These are phyloP conservation scores for Adineta ricciae DNA, from an alignment of 2,888 invertebrate genomes.

Conservation along the genomic window DNA sequence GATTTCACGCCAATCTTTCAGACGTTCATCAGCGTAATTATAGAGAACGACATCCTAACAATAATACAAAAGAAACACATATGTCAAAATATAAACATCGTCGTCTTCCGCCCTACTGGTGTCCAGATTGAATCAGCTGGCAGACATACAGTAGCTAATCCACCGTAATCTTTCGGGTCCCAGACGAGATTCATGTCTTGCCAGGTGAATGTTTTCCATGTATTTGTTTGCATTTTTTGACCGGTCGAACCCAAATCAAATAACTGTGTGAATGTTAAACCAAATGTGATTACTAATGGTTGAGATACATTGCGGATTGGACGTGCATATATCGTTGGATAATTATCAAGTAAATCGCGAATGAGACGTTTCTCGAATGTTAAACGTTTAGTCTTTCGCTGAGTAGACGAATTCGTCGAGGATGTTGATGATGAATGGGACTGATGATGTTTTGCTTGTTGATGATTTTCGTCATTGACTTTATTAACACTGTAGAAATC, in stretches of 20 bases:
- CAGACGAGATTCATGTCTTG: slow-evolving; percentile 27
- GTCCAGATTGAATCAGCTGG: slow-evolving; percentile 25
- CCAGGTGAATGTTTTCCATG: slow-evolving; percentile 31
- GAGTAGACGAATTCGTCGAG: too few relatives aligned
- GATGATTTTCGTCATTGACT: not conserved
- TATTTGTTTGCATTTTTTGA: slow-evolving; percentile 29
- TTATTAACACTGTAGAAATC: not conserved
- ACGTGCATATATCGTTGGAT: slow-evolving; percentile 31
- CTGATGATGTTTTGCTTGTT: not conserved
- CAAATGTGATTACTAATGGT: not conserved
- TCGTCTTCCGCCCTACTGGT: not conserved
- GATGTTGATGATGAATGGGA: not conserved
- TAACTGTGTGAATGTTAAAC: slow-evolving; percentile 3
- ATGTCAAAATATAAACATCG: not conserved
- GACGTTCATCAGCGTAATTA: slow-evolving; percentile 44
- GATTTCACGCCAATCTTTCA: slow-evolving; percentile 47
- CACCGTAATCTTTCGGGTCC: slow-evolving; percentile 26
- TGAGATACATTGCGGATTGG: slow-evolving; percentile 28
- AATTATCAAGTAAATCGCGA: slow-evolving; percentile 27
- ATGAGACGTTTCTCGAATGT: slow-evolving; percentile 32
- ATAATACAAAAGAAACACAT: too few relatives aligned
- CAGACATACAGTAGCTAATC: slow-evolving; percentile 25
- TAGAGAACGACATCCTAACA: slow-evolving; percentile 25
- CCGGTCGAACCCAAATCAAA: slow-evolving; percentile 24
- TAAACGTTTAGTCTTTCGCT: not conserved